Conservation (phyloP, 2,113 vertebrate genomes). For the Microtus montanus region DNA sequence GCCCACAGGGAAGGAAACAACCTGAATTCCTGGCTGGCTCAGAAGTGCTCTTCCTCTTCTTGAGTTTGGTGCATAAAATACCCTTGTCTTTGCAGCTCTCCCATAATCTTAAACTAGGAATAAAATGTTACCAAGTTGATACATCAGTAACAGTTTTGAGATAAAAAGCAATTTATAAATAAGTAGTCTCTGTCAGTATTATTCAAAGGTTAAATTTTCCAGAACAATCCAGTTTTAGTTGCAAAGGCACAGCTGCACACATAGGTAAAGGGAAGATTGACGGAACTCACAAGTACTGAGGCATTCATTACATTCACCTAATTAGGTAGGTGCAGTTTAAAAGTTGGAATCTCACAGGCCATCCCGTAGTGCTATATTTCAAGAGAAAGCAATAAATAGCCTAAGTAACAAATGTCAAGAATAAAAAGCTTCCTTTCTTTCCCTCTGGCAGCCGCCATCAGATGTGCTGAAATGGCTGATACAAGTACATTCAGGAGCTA, state of each 20-base stretch:
- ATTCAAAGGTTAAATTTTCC: neutral
- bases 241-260: neutral
- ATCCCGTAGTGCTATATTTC: neutral
- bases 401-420: neutral
- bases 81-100: neutral
- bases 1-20: neutral
- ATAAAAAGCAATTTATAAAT: constrained; percentile 1
- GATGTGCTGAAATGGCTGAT: neutral
- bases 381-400: neutral
- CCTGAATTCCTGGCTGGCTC: neutral
- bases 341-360: neutral
- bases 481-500: no score
- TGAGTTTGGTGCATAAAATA: neutral
- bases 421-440: neutral
- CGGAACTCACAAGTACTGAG: neutral
- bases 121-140: neutral
- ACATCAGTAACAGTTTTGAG: neutral
- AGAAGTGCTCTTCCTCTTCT: neutral
- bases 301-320: neutral
- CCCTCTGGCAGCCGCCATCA: neutral
- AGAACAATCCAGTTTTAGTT: neutral
- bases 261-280: neutral
- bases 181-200: neutral
- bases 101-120: neutral
- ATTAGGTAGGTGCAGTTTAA: neutral